Evolutionary conservation across 2,888 invertebrate genomes (phyloP).

Genomic region (Physocephala rufipes): DNA sequence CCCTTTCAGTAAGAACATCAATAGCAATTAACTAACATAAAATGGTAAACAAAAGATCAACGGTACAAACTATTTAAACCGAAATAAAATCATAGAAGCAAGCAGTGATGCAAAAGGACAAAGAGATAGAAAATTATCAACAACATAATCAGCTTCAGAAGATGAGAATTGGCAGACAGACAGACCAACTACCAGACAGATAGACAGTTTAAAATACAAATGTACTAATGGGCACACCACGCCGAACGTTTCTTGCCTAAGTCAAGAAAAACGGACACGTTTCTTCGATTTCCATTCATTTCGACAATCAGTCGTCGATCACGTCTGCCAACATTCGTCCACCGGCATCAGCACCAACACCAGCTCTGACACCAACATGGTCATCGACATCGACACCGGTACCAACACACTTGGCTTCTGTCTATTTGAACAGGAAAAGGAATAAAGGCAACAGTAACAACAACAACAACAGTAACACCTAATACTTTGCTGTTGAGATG

Average conservation of each 20-base stretch:
- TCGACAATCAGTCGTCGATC: slow-evolving; percentile 33
- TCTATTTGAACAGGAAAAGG: too few relatives aligned
- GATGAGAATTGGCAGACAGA: slow-evolving; percentile 12
- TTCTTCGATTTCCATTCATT: slow-evolving; percentile 33
- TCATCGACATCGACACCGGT: too few relatives aligned
- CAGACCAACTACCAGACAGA: neutral
- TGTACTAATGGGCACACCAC: slow-evolving; percentile 14
- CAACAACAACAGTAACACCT: too few relatives aligned
- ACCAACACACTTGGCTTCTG: too few relatives aligned
- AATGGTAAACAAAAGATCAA: slow-evolving; percentile 32
- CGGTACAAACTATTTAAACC: slow-evolving; percentile 20
- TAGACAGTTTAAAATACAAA: slow-evolving; percentile 13
- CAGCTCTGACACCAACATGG: too few relatives aligned
- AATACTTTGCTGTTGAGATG: too few relatives aligned
- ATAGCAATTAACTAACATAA: too few relatives aligned
- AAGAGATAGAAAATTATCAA: neutral
- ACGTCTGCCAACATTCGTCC: slow-evolving; percentile 15
- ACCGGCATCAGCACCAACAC: neutral
- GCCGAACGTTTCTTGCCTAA: too few relatives aligned
- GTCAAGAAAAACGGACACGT: slow-evolving; percentile 17
- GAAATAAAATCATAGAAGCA: neutral
- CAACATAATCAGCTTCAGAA: neutral
- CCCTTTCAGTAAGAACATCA: slow-evolving; percentile 19
- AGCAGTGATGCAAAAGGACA: neutral
- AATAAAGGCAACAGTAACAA: neutral